Percentiles rank a stretch among this genome's conserved stretches.
These are phyloP conservation scores for Nematolebias whitei DNA, from an alignment of 2,113 vertebrate genomes.

Conservation along the genomic window DNA sequence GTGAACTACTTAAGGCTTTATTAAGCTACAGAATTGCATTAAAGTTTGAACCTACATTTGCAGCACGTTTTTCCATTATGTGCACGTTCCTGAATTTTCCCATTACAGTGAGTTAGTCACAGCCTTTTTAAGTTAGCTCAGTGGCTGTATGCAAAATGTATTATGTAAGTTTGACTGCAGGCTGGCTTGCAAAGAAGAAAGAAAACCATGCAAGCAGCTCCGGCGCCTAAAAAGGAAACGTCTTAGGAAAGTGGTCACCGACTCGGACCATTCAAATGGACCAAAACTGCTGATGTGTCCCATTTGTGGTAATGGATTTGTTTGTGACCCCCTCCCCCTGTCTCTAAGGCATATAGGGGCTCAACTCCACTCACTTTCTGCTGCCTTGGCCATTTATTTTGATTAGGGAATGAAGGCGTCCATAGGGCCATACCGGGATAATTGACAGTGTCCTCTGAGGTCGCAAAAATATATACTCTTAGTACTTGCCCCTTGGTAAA, in stretches of 20 bases:
- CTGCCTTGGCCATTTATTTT: constrained; percentile 83
- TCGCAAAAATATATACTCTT: constrained; percentile 65
- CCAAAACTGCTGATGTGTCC: constrained; percentile 75
- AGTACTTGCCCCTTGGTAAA: constrained; percentile 59
- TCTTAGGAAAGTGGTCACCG: constrained; percentile 58
- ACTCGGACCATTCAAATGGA: constrained; percentile 68
- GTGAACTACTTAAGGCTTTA: constrained; percentile 60
- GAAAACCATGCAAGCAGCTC: constrained; percentile 45
- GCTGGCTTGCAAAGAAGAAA: constrained; percentile 11
- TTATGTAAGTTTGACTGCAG: constrained; percentile 69
- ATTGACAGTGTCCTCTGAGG: constrained; percentile 77
- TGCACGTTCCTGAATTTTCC: constrained; percentile 67
- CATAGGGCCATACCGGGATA: constrained; percentile 68
- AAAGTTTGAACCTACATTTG: constrained; percentile 56
- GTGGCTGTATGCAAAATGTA: constrained; percentile 51
- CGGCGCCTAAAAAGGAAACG: constrained; percentile 54
- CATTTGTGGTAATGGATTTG: constrained; percentile 80
- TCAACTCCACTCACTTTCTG: constrained; percentile 78
- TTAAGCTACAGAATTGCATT: constrained; percentile 56
- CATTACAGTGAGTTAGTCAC: constrained; percentile 74
- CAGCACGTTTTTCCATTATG: constrained; percentile 46
- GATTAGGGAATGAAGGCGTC: constrained; percentile 82
- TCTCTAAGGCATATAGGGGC: constrained; percentile 72
- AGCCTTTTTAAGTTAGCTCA: constrained; percentile 55
- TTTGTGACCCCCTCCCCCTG: constrained; percentile 65